Evolutionary conservation across 2,888 invertebrate genomes (phyloP).

Genomic region (Pharmacophagus antenor): DNA sequence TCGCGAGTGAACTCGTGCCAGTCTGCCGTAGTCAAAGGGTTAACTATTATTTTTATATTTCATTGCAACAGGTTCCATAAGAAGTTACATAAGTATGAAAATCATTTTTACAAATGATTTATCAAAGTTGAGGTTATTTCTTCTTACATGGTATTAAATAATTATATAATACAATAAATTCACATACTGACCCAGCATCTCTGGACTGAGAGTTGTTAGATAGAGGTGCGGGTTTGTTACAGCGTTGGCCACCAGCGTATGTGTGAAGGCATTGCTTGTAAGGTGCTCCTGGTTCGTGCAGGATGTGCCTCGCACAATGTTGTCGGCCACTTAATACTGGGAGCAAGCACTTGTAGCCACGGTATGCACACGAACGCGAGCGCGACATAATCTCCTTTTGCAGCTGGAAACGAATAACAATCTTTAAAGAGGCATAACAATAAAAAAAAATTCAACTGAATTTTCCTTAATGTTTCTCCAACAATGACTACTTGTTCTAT

Average conservation of each 20-base stretch:
- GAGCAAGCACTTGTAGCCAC: conserved; percentile 84
- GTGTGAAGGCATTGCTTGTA: conserved; percentile 89
- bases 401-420: conserved; percentile 60
- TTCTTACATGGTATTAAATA: too few species aligned
- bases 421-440: neutral
- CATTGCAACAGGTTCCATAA: too few species aligned
- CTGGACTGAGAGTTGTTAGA: conserved; percentile 40
- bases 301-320: conserved; percentile 91
- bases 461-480: too few species aligned
- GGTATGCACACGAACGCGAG: conserved; percentile 82
- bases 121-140: too few species aligned
- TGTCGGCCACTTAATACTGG: conserved; percentile 86
- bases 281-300: conserved; percentile 90
- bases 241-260: conserved; percentile 85
- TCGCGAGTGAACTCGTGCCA: too few species aligned
- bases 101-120: too few species aligned
- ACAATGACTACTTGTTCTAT: too few species aligned
- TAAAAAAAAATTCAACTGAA: too few species aligned
- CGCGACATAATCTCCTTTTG: conserved; percentile 83
- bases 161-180: too few species aligned
- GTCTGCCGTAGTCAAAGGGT: too few species aligned
- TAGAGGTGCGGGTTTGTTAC: conserved; percentile 86
- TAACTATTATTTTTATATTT: too few species aligned
- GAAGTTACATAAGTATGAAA: too few species aligned
- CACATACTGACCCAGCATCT: conserved; percentile 20